Evolutionary conservation across 2,113 vertebrate genomes (phyloP).

Genomic region (Burhinus oedicnemus): DNA sequence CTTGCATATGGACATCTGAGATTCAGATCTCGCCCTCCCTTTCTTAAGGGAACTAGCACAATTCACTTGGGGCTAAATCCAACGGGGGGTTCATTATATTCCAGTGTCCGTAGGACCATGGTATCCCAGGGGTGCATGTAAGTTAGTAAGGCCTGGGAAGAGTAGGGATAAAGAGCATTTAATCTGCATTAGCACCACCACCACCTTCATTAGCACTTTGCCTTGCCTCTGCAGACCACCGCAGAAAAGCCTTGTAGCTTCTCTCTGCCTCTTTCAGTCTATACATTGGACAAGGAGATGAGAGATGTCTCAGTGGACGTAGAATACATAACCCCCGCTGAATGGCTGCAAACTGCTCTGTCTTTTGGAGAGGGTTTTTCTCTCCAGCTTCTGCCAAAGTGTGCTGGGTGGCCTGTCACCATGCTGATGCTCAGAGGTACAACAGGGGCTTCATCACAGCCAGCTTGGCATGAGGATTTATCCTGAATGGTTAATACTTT

Average conservation of each 20-base stretch:
- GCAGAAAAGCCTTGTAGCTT: background rate
- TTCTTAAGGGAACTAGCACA: fast-evolving
- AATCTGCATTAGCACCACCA: background rate
- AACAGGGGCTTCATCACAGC: background rate
- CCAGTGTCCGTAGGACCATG: background rate
- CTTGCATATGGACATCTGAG: background rate
- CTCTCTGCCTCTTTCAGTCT: background rate
- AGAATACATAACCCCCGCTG: background rate
- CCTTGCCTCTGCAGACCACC: background rate
- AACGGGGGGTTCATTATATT: background rate
- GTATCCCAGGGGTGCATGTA: too few species aligned
- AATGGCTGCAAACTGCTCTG: background rate
- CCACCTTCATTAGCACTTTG: fast-evolving
- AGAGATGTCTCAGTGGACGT: background rate
- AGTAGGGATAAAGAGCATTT: background rate
- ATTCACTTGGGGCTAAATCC: background rate
- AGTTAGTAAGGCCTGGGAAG: background rate
- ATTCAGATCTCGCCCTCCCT: background rate
- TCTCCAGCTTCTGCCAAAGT: background rate
- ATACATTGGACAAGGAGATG: fast-evolving
- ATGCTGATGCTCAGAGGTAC: background rate
- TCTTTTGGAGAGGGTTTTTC: background rate
- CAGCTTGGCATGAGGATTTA: background rate
- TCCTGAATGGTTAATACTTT: background rate
- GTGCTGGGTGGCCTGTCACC: background rate